A percentile compares a stretch with the other conserved stretches of the same genome.
Conservation (phyloP, 2,888 invertebrate species). For the Bimastos eiseni region DNA sequence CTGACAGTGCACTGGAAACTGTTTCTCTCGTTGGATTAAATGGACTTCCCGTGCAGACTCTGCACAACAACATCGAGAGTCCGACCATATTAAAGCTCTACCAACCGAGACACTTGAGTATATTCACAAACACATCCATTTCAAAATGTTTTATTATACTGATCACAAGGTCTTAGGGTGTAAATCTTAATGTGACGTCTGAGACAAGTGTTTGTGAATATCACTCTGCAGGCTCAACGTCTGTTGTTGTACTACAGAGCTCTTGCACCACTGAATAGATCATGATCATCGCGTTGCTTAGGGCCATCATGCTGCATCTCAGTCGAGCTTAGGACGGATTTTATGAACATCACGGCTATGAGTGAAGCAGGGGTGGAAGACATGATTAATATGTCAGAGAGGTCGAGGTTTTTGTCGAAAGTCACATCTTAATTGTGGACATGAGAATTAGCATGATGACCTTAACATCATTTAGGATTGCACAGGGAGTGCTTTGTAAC, state of each 20-base stretch:
- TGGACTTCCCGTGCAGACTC: background rate
- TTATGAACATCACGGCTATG: no score
- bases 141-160: background rate
- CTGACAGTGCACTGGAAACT: background rate
- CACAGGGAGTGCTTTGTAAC: no score
- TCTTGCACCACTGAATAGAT: background rate
- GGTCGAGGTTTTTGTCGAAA: no score
- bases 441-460: no score
- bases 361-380: no score
- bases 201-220: background rate
- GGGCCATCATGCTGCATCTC: background rate
- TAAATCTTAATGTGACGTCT: background rate
- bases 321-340: no score
- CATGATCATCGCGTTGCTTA: background rate
- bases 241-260: background rate
- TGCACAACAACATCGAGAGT: background rate
- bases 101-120: slow-evolving; percentile 18
- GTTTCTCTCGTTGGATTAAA: background rate
- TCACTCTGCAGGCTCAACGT: background rate
- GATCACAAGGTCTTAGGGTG: background rate
- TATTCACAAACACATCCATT: background rate
- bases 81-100: background rate
- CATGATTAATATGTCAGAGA: no score
- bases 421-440: no score
- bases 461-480: no score